Conservation (phyloP, 1,140 invertebrate genomes). For the Solen grandis region DNA sequence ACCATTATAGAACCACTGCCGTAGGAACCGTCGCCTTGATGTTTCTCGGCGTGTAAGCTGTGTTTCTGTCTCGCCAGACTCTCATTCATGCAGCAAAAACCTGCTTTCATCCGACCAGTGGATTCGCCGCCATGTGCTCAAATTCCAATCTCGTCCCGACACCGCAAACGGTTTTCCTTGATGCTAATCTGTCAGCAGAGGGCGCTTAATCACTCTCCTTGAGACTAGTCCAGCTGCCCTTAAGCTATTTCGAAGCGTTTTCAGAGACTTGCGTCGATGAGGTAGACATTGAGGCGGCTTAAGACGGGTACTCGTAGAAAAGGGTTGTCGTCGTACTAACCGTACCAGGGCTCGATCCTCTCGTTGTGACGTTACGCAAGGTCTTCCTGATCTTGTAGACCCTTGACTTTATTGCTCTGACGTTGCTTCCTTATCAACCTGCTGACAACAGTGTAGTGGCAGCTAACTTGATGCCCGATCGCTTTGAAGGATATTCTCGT, state of each 20-base stretch:
- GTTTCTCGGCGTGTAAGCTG: conserved; percentile 32
- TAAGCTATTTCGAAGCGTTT: not conserved
- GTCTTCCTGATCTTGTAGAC: conserved; percentile 35
- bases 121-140: no score
- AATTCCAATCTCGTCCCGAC: conserved; percentile 14
- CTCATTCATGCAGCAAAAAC: conserved; percentile 34
- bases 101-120: conserved; percentile 42
- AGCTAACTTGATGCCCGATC: conserved; percentile 25
- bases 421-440: conserved; percentile 14
- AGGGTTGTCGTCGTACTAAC: conserved; percentile 20
- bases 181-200: not conserved
- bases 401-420: conserved; percentile 21
- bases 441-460: conserved; percentile 29
- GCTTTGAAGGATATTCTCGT: conserved; percentile 39
- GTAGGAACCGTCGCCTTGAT: conserved; percentile 25
- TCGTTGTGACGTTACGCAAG: not conserved
- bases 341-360: not conserved
- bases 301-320: conserved; percentile 11
- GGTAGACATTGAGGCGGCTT: not conserved
- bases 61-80: conserved; percentile 34
- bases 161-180: not conserved
- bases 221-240: not conserved
- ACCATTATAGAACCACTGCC: conserved; percentile 46
- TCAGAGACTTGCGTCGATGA: conserved; percentile 14
- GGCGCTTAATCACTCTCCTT: conserved; percentile 22